phyloP scores from a whole-genome alignment of 2,113 vertebrate genomes.

The Agapornis roseicollis region DNA sequence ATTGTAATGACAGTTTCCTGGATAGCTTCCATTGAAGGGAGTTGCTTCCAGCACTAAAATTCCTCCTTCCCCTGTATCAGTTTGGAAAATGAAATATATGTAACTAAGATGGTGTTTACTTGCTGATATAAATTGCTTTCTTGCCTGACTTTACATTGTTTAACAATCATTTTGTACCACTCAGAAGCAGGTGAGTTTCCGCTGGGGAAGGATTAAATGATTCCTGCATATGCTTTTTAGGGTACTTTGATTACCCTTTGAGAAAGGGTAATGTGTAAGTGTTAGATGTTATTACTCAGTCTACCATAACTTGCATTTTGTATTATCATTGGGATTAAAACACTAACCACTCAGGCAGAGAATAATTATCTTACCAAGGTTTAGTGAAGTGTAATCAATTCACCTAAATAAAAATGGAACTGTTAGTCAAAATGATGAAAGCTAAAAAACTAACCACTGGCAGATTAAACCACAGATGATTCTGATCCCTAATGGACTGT shows the following conservation, averaged over 20 bases:
- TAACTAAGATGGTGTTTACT: neutral
- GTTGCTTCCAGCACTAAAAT: neutral
- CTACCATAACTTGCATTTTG: neutral
- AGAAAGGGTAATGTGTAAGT: neutral
- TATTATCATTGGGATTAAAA: neutral
- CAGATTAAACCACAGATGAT: neutral
- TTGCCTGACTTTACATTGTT: neutral
- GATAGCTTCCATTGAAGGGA: neutral
- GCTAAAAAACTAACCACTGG: neutral
- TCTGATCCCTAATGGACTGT: neutral
- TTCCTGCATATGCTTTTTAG: neutral
- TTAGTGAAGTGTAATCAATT: neutral
- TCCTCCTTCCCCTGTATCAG: rapidly evolving
- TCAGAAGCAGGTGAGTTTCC: neutral
- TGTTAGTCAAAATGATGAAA: neutral
- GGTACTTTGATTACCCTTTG: neutral
- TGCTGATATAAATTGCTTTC: neutral
- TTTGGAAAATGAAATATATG: neutral
- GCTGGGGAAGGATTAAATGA: neutral
- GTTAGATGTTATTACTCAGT: neutral
- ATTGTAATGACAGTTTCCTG: neutral
- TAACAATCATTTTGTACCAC: neutral
- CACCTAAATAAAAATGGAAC: neutral
- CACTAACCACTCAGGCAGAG: neutral
- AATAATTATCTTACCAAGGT: neutral